Evolutionary conservation across 2,113 vertebrate species (phyloP).

Genomic region (Sminthopsis crassicaudata): DNA sequence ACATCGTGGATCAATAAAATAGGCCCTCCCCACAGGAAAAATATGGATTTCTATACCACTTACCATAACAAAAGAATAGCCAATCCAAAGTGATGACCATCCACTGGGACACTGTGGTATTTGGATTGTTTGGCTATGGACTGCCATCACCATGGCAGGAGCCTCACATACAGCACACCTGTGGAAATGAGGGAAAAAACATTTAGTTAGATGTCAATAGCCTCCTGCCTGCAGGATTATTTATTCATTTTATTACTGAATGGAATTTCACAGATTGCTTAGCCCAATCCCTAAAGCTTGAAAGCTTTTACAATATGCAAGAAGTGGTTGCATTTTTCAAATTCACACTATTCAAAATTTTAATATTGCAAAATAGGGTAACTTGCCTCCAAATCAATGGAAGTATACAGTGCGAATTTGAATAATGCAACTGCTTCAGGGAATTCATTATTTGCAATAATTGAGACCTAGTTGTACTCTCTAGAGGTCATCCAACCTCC

Average conservation of each 20-base stretch:
- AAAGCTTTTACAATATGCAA: not conserved
- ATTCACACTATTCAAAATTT: not conserved
- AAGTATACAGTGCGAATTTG: not conserved
- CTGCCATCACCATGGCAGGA: conserved; percentile 97
- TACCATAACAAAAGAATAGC: conserved; percentile 96
- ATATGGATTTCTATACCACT: conserved; percentile 12
- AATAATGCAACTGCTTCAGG: not conserved
- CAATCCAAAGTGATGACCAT: conserved; percentile 94
- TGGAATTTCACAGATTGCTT: not conserved
- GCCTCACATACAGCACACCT: conserved; percentile 97
- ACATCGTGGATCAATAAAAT: rapidly evolving
- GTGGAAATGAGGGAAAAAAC: conserved; percentile 18
- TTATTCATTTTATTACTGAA: not conserved
- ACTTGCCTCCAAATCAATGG: not conserved
- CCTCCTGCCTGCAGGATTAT: not conserved
- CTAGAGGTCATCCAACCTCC: not conserved
- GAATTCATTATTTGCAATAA: not conserved
- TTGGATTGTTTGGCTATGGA: conserved; percentile 94
- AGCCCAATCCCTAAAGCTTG: not conserved
- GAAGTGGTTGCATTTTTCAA: not conserved
- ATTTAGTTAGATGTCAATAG: not conserved
- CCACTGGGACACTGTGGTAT: conserved; percentile 88
- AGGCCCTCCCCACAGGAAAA: rapidly evolving
- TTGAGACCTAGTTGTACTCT: not conserved
- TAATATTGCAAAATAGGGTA: not conserved